Percentiles rank a stretch among this genome's conserved stretches.
Conservation (phyloP, 2,797 vertebrate genomes). For the Myotis myotis region DNA sequence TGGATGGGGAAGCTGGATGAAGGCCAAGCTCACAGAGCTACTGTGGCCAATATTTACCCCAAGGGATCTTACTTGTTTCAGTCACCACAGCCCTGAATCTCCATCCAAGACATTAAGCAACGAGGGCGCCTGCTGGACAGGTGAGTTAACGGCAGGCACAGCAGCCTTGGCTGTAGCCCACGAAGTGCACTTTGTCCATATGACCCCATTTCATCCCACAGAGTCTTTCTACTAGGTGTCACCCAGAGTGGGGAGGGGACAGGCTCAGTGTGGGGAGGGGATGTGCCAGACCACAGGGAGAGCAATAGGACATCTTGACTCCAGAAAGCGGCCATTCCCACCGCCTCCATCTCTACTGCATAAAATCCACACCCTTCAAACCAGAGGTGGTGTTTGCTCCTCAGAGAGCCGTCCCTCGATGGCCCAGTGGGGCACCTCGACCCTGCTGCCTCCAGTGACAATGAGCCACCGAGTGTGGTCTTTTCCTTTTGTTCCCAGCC, state of each 20-base stretch:
- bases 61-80: neutral
- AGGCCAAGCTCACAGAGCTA: neutral
- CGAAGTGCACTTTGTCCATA: neutral
- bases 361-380: neutral
- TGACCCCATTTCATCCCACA: neutral
- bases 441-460: neutral
- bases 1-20: neutral
- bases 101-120: neutral
- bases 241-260: neutral
- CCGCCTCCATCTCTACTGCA: neutral
- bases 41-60: neutral
- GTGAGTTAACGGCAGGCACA: neutral
- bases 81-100: neutral
- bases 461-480: fast-evolving
- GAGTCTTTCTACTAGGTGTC: neutral
- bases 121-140: neutral
- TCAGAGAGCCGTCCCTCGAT: neutral
- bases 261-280: neutral
- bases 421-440: neutral
- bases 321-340: neutral
- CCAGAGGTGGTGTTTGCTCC: neutral
- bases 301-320: neutral
- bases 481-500: neutral
- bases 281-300: neutral
- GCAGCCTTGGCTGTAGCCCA: neutral